Evolutionary conservation across 37 sponge, comb jelly and placozoan species (phyloP).

Genomic region (Aphrocallistes beatrix): DNA sequence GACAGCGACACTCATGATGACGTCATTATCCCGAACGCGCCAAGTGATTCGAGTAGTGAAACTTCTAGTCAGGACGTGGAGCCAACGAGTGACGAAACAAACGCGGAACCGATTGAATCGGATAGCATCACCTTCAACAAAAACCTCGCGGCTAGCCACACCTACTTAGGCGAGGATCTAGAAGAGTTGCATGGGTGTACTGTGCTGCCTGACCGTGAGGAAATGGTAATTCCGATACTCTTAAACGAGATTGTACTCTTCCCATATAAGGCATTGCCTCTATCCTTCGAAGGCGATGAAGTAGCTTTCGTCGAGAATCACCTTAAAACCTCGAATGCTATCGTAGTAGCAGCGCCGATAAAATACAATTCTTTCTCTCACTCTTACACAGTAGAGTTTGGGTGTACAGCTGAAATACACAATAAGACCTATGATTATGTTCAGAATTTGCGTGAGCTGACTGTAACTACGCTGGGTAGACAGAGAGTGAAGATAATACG

Average conservation of each 20-base stretch:
- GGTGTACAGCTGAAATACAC: constrained; percentile 12
- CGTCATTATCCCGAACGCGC: no score
- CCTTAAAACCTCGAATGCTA: not conserved
- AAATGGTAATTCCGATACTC: constrained; percentile 42
- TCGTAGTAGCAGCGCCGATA: not conserved
- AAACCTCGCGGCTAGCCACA: not conserved
- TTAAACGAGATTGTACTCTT: constrained; percentile 47
- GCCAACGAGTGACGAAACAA: no score
- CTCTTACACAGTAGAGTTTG: not conserved
- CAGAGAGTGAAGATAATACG: constrained; percentile 8
- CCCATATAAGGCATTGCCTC: constrained; percentile 71
- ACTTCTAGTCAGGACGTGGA: no score
- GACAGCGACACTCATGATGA: no score
- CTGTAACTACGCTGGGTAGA: constrained; percentile 7
- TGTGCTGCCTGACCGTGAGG: not conserved
- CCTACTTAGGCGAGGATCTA: not conserved
- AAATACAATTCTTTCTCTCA: not conserved
- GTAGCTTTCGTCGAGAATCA: constrained; percentile 25
- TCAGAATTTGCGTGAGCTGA: constrained; percentile 14
- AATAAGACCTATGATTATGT: not conserved
- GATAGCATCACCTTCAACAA: not conserved
- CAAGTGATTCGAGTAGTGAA: no score
- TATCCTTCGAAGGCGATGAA: constrained; percentile 51
- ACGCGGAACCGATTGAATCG: not conserved
- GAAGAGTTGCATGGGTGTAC: constrained; percentile 21